These are phyloP conservation scores for Trissolcus brochymenae DNA, from an alignment of 2,888 invertebrate genomes.

Conservation along the genomic window DNA sequence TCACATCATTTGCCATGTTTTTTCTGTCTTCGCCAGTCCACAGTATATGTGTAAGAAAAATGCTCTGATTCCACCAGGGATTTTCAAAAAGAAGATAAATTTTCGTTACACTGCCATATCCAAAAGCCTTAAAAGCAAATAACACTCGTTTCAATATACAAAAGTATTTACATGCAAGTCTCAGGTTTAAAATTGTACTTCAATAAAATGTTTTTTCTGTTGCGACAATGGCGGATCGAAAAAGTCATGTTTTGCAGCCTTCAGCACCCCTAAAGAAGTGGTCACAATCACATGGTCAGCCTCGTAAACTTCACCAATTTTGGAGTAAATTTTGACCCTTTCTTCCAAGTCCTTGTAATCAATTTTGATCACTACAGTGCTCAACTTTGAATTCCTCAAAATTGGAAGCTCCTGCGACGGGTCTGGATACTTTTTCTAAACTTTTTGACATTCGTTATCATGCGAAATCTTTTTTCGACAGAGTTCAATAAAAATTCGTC, in stretches of 20 bases:
- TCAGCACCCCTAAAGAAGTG: constrained; percentile 83
- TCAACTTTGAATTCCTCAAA: constrained; percentile 65
- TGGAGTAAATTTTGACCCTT: constrained; percentile 69
- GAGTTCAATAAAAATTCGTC: background rate
- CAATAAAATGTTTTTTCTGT: constrained; percentile 79
- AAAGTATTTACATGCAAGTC: background rate
- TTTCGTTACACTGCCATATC: constrained; percentile 83
- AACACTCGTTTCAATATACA: background rate
- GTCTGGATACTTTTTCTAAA: constrained; percentile 68
- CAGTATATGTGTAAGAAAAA: constrained; percentile 76
- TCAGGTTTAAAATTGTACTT: constrained; percentile 62
- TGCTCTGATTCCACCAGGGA: constrained; percentile 79
- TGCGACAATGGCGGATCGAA: constrained; percentile 80
- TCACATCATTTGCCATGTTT: constrained; percentile 43
- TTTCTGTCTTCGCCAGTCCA: constrained; percentile 79
- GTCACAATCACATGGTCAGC: constrained; percentile 84
- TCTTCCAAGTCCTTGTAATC: constrained; percentile 60
- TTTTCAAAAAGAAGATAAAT: constrained; percentile 81
- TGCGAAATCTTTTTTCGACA: background rate
- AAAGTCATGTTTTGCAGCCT: constrained; percentile 77
- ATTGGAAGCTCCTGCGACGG: constrained; percentile 67
- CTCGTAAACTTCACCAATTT: constrained; percentile 77
- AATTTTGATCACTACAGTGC: constrained; percentile 64
- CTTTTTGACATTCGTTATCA: background rate
- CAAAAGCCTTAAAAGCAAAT: constrained; percentile 75